Conservation (phyloP, 2,797 vertebrate species). For the Prunella strophiata region DNA sequence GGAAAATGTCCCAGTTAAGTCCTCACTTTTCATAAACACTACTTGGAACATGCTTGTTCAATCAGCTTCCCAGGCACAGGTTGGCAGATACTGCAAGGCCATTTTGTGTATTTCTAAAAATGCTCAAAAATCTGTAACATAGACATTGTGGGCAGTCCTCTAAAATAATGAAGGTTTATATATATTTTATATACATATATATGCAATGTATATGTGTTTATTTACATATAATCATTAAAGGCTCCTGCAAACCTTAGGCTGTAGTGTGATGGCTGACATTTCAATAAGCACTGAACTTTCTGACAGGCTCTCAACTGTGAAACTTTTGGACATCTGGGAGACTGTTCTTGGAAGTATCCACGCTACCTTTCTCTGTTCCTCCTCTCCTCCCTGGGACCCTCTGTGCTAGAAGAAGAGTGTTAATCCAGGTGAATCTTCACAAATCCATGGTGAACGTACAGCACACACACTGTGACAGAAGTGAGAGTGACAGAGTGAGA, state of each 20-base stretch:
- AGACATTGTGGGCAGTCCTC: background rate
- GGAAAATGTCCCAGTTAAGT: background rate
- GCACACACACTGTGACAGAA: background rate
- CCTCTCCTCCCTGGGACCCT: background rate
- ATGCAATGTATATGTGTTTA: background rate
- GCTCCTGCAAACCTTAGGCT: background rate
- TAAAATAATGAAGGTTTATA: background rate
- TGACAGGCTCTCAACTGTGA: background rate
- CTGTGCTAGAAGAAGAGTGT: background rate
- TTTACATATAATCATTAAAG: background rate
- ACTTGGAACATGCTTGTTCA: background rate
- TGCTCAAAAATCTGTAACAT: background rate
- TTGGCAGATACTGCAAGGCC: background rate
- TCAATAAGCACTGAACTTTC: background rate
- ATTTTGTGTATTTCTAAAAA: background rate
- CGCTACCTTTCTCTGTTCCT: background rate
- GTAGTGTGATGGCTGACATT: accelerated
- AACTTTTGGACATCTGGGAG: background rate
- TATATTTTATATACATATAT: background rate
- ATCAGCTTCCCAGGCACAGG: background rate
- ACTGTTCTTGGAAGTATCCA: background rate
- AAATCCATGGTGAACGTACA: background rate
- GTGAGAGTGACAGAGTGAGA: background rate
- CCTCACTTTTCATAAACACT: background rate
- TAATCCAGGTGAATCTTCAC: background rate